Evolutionary conservation across 2,797 vertebrate species (phyloP).

Genomic region (Pteronotus mesoamericanus): DNA sequence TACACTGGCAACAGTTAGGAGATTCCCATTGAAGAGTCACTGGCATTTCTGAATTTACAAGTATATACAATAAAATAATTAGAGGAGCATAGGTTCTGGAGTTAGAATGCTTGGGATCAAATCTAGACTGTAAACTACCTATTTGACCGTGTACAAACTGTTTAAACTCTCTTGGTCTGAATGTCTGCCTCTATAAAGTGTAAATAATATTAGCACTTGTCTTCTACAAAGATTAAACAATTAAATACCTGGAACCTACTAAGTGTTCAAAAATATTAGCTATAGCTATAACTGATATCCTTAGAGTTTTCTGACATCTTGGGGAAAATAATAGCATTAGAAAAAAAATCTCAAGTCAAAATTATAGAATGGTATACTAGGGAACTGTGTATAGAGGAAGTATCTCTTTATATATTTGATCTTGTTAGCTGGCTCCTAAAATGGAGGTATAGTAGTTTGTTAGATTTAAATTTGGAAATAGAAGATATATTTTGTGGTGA

Average conservation of each 20-base stretch:
- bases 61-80: neutral
- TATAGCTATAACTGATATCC: neutral
- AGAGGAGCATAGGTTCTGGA: neutral
- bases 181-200: constrained; percentile 4
- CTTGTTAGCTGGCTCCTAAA: neutral
- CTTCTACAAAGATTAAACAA: constrained; percentile 20
- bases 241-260: neutral
- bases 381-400: neutral
- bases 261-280: constrained; percentile 8
- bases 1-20: neutral
- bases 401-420: neutral
- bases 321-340: neutral
- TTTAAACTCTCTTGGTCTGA: neutral
- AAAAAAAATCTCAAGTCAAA: constrained; percentile 13
- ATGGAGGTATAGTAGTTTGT: neutral
- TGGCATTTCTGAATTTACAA: neutral
- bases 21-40: neutral
- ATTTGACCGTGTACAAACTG: neutral
- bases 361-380: neutral
- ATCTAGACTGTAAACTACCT: constrained; percentile 29
- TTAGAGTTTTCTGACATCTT: neutral
- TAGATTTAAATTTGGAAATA: constrained; percentile 43
- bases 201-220: neutral
- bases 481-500: constrained; percentile 36
- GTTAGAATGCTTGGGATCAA: neutral